phyloP scores from a whole-genome alignment of 2,113 vertebrate species.

The Theristicus caerulescens region DNA sequence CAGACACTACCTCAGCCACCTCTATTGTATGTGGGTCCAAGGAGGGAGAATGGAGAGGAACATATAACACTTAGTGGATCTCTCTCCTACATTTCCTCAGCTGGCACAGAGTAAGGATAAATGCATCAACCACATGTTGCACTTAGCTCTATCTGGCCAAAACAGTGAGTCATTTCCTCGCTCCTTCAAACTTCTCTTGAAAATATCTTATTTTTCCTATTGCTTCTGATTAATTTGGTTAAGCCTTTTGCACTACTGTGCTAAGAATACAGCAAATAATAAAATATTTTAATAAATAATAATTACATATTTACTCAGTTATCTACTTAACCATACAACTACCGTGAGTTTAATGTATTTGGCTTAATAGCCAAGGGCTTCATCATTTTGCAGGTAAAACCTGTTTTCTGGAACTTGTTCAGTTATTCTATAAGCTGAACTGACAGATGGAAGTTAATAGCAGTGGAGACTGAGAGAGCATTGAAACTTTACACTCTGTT shows the following conservation, averaged over 20 bases:
- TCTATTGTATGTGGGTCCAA: not conserved
- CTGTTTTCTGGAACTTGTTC: not conserved
- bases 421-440: not conserved
- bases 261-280: not conserved
- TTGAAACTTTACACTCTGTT: not conserved
- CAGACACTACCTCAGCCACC: not conserved
- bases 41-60: not conserved
- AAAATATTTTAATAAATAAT: not conserved
- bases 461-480: not conserved
- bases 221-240: not conserved
- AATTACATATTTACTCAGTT: not conserved
- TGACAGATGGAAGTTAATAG: not conserved
- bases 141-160: not conserved
- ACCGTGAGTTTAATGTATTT: not conserved
- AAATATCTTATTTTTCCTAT: not conserved
- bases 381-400: not conserved
- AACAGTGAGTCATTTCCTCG: not conserved
- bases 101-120: not conserved
- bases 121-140: not conserved
- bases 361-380: not conserved
- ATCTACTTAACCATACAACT: not conserved
- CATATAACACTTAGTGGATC: rapidly evolving
- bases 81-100: not conserved
- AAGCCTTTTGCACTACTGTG: not conserved
- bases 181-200: not conserved